Base-by-base conservation (phyloP, 2,113 vertebrate genomes). In the Chiloscyllium plagiosum region DNA sequence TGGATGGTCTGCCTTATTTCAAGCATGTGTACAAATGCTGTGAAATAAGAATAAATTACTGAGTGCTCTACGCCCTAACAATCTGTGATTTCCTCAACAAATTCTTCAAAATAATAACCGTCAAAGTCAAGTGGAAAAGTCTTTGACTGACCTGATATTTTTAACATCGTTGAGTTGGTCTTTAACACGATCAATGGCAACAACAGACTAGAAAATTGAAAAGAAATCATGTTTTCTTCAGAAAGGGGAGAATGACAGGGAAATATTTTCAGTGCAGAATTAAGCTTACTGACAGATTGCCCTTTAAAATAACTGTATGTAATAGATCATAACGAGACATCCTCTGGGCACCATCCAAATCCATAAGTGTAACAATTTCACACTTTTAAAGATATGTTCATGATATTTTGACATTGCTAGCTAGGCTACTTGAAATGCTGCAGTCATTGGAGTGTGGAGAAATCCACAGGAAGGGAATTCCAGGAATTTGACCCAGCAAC, bases 121-220 rank as follows among this genome's bases (percentile, higher is more conserved):
- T 93, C 89, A 66, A 37, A 20, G 13, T 52, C 42, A 72, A 76
- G 13, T 24, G 24, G 7, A 69, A 94, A 56, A 70, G 50, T 52
- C 22, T 94, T 72, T 50, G 68, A 42, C 69, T 95, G 47, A 95
- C 94, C 94, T 72, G 3, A 95, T 95, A 52, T 72, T 50, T 72
- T 95, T n/a, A 6, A 37, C 13, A n/a, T 95, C 66, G 0, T 95
- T 52, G 94, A 95, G 94, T 95, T 95, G 19, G 68, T 52, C 1
- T 70, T 95, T 52, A 95, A 95, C 8, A 50, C 8, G 68, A 95
- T 70, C 26, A 95, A 95, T 95, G 50, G 72, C 42, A 7, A 26
- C 42, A 13, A 76, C 37, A 52, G 94, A 70, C 94, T 95, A 29
- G 42, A 50, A 72, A 72, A 70, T 29, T 37, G 52, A 24, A 72